A percentile compares a stretch with the other conserved stretches of the same genome.
phyloP scores from a whole-genome alignment of 2,113 vertebrate species.

The Neofelis nebulosa region DNA sequence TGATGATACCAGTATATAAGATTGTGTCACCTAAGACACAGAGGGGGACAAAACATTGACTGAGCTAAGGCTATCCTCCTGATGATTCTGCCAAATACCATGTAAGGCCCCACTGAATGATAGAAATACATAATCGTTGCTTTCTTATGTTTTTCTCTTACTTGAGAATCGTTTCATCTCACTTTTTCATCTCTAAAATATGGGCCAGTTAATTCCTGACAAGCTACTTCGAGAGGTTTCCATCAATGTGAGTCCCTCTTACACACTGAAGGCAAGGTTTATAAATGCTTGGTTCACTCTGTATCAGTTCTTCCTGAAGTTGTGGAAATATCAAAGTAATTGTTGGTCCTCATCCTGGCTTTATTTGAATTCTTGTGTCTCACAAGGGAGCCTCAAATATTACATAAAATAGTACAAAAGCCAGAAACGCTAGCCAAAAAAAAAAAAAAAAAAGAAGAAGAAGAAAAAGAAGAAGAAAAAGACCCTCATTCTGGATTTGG shows the following conservation, averaged over 20 bases:
- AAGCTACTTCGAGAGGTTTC: neutral
- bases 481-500: neutral
- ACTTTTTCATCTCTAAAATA: neutral
- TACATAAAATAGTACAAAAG: neutral
- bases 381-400: neutral
- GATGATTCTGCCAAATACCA: neutral
- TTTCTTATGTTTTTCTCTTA: neutral
- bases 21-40: neutral
- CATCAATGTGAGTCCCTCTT: neutral
- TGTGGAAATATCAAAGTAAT: neutral
- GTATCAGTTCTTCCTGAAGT: neutral
- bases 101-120: neutral
- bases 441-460: neutral
- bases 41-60: neutral
- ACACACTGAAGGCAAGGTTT: neutral
- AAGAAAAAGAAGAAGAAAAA: rapidly evolving
- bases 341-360: neutral
- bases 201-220: neutral
- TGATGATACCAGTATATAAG: neutral
- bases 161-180: neutral
- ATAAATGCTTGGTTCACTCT: neutral
- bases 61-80: neutral
- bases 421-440: neutral
- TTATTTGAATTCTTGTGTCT: neutral
- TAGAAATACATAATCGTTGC: neutral